phyloP scores from a whole-genome alignment of 2,888 invertebrate genomes.

The Apodemia duryi region DNA sequence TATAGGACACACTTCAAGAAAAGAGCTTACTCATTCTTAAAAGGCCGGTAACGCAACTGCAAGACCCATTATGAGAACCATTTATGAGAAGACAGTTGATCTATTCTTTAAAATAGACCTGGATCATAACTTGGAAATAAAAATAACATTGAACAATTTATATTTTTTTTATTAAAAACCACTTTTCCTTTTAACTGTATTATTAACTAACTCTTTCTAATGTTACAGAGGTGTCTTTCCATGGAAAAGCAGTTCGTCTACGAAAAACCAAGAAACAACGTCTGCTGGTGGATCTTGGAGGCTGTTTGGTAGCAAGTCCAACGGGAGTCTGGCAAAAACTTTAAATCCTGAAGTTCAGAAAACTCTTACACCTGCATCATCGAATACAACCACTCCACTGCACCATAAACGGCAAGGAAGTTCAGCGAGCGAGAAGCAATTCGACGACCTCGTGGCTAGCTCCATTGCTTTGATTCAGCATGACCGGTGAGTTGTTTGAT shows the following conservation, averaged over 20 bases:
- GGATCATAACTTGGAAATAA: no score
- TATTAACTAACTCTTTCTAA: constrained; percentile 23
- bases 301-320: constrained; percentile 66
- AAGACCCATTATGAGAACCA: no score
- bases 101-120: no score
- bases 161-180: no score
- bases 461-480: constrained; percentile 86
- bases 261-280: constrained; percentile 49
- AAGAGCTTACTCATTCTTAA: no score
- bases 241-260: constrained; percentile 66
- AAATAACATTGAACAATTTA: no score
- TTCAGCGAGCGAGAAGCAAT: constrained; percentile 75
- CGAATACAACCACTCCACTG: constrained; percentile 62
- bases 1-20: no score
- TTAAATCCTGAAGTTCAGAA: constrained; percentile 52
- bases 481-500: constrained; percentile 65
- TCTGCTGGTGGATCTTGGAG: constrained; percentile 53
- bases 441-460: constrained; percentile 82
- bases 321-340: constrained; percentile 53
- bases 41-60: no score
- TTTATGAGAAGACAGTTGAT: no score
- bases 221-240: constrained; percentile 77
- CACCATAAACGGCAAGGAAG: constrained; percentile 70
- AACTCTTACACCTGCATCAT: constrained; percentile 55
- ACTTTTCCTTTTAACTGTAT: no score